Percentiles rank a stretch among this genome's conserved stretches.
These are phyloP conservation scores for Lineus longissimus DNA, from an alignment of 1,140 invertebrate species.

Conservation along the genomic window DNA sequence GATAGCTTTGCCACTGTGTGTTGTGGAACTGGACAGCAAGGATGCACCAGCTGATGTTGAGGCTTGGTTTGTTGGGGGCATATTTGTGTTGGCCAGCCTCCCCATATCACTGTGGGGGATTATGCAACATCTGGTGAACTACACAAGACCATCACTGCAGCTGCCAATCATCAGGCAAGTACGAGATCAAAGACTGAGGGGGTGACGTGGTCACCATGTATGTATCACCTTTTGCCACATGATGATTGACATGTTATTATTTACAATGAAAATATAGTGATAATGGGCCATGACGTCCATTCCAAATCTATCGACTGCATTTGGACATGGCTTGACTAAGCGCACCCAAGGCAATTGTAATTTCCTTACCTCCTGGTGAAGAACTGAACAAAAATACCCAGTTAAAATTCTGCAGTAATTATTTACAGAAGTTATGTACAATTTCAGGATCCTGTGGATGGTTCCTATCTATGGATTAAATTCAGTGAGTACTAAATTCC, in stretches of 20 bases:
- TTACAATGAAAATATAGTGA: slow-evolving; percentile 4
- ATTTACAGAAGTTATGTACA: too few species aligned
- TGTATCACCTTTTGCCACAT: slow-evolving; percentile 3
- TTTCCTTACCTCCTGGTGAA: too few species aligned
- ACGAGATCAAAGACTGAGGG: neutral
- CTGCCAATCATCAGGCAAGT: slow-evolving; percentile 83
- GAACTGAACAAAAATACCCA: too few species aligned
- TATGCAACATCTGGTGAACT: slow-evolving; percentile 87
- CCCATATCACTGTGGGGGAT: slow-evolving; percentile 94
- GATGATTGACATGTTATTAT: slow-evolving; percentile 7
- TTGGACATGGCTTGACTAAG: too few species aligned
- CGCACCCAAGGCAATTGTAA: too few species aligned
- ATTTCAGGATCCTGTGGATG: slow-evolving; percentile 89
- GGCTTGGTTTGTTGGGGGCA: slow-evolving; percentile 75
- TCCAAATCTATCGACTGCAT: too few species aligned
- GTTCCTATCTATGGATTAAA: slow-evolving; percentile 94
- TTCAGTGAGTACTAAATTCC: slow-evolving; percentile 66
- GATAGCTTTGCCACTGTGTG: slow-evolving; percentile 76
- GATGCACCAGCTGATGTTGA: slow-evolving; percentile 54
- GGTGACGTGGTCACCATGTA: slow-evolving; percentile 2
- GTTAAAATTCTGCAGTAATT: too few species aligned
- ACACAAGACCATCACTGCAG: slow-evolving; percentile 86
- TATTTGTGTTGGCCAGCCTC: slow-evolving; percentile 84
- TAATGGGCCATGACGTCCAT: neutral
- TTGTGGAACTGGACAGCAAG: slow-evolving; percentile 60